Conservation (phyloP, 2,797 vertebrate genomes). For the Schizopygopsis pylzovi region DNA sequence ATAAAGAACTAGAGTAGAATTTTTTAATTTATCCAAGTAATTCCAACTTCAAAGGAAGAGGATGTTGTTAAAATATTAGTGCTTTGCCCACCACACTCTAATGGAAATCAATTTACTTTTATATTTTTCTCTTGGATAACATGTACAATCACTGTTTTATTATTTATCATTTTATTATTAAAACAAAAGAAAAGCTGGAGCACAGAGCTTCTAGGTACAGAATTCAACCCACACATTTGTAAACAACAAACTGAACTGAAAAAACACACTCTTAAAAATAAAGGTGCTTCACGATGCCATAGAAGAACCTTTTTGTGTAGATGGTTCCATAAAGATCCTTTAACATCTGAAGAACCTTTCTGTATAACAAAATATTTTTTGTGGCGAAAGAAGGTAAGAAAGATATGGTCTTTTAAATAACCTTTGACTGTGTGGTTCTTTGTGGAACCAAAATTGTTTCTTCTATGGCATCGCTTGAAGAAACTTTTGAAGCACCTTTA, state of each 20-base stretch:
- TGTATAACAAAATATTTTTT: no score
- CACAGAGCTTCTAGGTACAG: neutral
- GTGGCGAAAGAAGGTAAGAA: no score
- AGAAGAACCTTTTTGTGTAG: no score
- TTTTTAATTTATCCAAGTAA: neutral
- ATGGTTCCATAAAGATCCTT: no score
- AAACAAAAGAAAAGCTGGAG: neutral
- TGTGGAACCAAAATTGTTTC: no score
- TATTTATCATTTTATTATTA: neutral
- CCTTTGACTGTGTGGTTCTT: no score
- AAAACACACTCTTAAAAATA: neutral
- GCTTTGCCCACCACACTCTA: neutral
- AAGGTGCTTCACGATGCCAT: no score
- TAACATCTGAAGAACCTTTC: no score
- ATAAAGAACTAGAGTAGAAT: neutral
- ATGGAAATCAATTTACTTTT: neutral
- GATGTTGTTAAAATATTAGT: neutral
- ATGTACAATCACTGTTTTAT: neutral
- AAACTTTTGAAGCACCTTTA: no score
- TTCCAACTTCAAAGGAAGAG: neutral
- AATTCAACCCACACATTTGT: neutral
- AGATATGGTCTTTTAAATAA: no score
- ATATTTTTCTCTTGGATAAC: neutral
- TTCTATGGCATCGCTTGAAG: no score
- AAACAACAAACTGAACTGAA: neutral